phyloP scores from a whole-genome alignment of 2,113 vertebrate species.

The Penelope pileata region DNA sequence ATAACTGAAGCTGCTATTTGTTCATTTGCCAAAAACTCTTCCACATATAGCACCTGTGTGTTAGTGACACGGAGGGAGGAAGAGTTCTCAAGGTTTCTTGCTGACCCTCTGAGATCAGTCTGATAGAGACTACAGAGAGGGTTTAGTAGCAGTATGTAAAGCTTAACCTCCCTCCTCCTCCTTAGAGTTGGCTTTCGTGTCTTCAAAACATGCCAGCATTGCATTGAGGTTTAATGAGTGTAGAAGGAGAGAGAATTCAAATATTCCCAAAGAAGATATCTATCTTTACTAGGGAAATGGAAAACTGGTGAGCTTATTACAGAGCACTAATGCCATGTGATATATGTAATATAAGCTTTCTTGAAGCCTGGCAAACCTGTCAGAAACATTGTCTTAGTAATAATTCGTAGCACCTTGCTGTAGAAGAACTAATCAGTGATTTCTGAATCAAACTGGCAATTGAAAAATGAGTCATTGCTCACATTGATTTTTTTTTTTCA shows the following conservation, averaged over 20 bases:
- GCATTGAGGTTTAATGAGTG: not conserved
- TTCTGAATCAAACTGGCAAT: constrained; percentile 46
- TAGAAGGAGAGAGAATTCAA: not conserved
- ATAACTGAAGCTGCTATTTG: not conserved
- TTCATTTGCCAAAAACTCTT: not conserved
- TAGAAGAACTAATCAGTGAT: constrained; percentile 56
- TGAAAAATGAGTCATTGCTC: constrained; percentile 50
- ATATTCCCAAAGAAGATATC: not conserved
- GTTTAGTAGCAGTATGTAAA: not conserved
- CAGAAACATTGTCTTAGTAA: constrained; percentile 20
- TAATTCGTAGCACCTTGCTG: constrained; percentile 38
- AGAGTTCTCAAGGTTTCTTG: not conserved
- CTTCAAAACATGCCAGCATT: not conserved
- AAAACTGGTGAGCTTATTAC: not conserved
- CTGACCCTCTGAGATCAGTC: not conserved
- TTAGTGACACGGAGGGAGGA: not conserved
- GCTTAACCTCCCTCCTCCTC: not conserved
- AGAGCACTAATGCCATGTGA: not conserved
- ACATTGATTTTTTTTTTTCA: not conserved
- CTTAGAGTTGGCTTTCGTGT: not conserved
- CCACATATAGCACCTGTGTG: not conserved
- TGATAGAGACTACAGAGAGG: not conserved
- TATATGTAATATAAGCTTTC: not conserved
- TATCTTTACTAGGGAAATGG: not conserved
- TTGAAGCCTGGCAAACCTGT: constrained; percentile 44